A percentile compares a stretch with the other conserved stretches of the same genome.
phyloP scores from a whole-genome alignment of 2,888 invertebrate species.

The Argyra leucocephala region DNA sequence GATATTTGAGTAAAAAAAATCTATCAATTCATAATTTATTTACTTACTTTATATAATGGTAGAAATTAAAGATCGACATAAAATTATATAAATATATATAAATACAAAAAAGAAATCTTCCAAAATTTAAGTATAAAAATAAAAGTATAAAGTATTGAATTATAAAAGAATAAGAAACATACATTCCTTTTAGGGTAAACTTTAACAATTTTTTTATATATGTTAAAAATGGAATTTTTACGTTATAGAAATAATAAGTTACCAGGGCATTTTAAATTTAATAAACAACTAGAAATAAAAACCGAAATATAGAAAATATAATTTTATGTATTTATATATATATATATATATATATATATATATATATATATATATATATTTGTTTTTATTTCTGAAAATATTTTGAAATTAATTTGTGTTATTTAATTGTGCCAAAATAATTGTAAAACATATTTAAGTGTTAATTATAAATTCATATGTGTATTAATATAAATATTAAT shows the following conservation, averaged over 20 bases:
- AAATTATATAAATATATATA: neutral
- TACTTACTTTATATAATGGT: too few relatives aligned
- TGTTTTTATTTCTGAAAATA: neutral
- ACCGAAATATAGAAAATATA: too few relatives aligned
- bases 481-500: too few relatives aligned
- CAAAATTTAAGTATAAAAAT: neutral
- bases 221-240: neutral
- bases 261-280: neutral
- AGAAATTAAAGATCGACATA: too few relatives aligned
- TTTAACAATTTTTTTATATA: too few relatives aligned
- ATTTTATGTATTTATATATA: too few relatives aligned
- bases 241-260: neutral
- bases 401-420: conserved; percentile 1
- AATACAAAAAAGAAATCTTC: too few relatives aligned
- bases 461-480: neutral
- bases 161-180: neutral
- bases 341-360: too few relatives aligned
- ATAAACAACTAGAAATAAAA: neutral
- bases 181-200: neutral
- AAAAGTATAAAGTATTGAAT: neutral
- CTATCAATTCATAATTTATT: too few relatives aligned
- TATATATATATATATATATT: too few relatives aligned
- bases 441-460: neutral
- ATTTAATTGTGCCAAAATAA: conserved; percentile 6
- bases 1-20: too few relatives aligned